phyloP scores from a whole-genome alignment of 1,140 invertebrate species.

The Rhagoletis zephyria region DNA sequence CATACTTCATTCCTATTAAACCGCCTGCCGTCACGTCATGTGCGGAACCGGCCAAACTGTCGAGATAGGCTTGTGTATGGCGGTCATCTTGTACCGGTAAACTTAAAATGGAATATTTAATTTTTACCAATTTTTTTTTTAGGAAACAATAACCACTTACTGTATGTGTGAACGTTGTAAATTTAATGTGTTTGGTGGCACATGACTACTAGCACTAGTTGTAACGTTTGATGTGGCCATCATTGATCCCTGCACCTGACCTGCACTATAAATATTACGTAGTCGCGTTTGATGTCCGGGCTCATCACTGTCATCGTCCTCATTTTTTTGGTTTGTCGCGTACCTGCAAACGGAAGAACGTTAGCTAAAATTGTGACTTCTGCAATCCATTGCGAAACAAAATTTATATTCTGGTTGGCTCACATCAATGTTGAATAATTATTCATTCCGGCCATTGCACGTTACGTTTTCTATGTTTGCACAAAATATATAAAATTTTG shows the following conservation, averaged over 20 bases:
- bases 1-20: constrained; percentile 61
- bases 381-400: background rate
- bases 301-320: constrained; percentile 50
- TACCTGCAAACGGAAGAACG: constrained; percentile 58
- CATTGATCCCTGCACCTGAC: background rate
- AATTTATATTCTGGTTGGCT: constrained; percentile 55
- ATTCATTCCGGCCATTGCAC: constrained; percentile 66
- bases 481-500: constrained; percentile 6
- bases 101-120: constrained; percentile 55
- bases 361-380: background rate
- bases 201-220: constrained; percentile 9
- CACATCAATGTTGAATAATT: constrained; percentile 69
- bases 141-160: background rate
- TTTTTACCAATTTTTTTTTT: background rate
- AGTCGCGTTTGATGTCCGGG: constrained; percentile 13
- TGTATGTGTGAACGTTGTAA: constrained; percentile 28
- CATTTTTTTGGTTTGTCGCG: constrained; percentile 60
- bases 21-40: constrained; percentile 4
- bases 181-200: constrained; percentile 51
- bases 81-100: constrained; percentile 63
- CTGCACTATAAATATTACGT: constrained; percentile 48
- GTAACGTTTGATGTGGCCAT: constrained; percentile 5
- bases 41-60: constrained; percentile 50
- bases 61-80: constrained; percentile 57
- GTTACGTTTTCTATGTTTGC: background rate